phyloP scores from a whole-genome alignment of 2,113 vertebrate species.

The Ageneiosus marmoratus region DNA sequence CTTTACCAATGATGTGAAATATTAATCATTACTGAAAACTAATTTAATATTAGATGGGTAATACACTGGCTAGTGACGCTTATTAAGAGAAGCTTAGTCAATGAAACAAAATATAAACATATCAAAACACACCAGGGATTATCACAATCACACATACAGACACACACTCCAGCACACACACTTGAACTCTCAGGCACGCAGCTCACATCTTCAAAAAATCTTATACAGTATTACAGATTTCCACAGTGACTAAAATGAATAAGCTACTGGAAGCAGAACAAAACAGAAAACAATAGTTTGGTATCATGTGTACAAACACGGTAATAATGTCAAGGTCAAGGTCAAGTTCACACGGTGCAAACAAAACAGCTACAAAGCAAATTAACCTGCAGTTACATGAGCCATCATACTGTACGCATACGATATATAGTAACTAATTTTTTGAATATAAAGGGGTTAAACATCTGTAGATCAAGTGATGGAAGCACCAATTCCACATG shows the following conservation, averaged over 20 bases:
- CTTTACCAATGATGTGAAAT: constrained; percentile 53
- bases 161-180: constrained; percentile 33
- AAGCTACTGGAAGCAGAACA: constrained; percentile 47
- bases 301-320: constrained; percentile 49
- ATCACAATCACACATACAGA: constrained; percentile 34
- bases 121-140: constrained; percentile 38
- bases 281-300: constrained; percentile 27
- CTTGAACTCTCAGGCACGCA: constrained; percentile 14
- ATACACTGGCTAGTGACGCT: constrained; percentile 49
- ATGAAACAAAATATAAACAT: constrained; percentile 33
- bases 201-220: constrained; percentile 41
- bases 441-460: constrained; percentile 43
- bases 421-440: constrained; percentile 45
- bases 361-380: constrained; percentile 34
- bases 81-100: constrained; percentile 42
- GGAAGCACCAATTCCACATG: constrained; percentile 33
- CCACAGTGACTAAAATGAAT: constrained; percentile 57
- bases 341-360: constrained; percentile 54
- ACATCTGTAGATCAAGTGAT: constrained; percentile 37
- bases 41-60: constrained; percentile 30
- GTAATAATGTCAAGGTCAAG: constrained; percentile 52
- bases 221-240: constrained; percentile 54
- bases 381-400: constrained; percentile 47
- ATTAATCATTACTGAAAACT: constrained; percentile 48
- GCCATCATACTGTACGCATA: constrained; percentile 33